These are phyloP conservation scores for Eumeta japonica DNA, from an alignment of 1,140 invertebrate genomes.

Conservation along the genomic window DNA sequence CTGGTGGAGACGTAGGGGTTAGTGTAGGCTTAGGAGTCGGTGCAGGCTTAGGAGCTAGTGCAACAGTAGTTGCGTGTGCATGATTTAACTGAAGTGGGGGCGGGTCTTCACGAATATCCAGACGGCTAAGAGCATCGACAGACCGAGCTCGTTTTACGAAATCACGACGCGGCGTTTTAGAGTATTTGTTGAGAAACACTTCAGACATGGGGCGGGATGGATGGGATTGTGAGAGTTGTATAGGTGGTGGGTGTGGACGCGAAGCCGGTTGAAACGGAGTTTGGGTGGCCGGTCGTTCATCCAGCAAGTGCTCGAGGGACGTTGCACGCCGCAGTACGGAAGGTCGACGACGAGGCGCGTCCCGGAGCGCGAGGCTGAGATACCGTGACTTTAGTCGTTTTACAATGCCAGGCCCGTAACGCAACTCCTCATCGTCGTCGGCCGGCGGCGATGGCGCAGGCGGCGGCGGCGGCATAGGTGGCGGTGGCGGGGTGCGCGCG, in stretches of 20 bases:
- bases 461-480: constrained; percentile 17
- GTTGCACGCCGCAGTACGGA: constrained; percentile 74
- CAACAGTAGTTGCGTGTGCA: too few species aligned
- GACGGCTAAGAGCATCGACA: constrained; percentile 73
- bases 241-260: constrained; percentile 28
- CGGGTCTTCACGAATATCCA: constrained; percentile 48
- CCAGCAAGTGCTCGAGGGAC: constrained; percentile 82
- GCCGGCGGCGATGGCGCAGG: constrained; percentile 25
- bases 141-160: constrained; percentile 80
- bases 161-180: constrained; percentile 58
- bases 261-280: too few species aligned
- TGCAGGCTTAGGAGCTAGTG: constrained; percentile 12
- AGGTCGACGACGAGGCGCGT: constrained; percentile 62
- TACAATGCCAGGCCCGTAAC: constrained; percentile 90
- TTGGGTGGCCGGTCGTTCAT: constrained; percentile 58
- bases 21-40: constrained; percentile 21
- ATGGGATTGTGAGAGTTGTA: too few species aligned
- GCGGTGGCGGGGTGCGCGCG: constrained; percentile 22
- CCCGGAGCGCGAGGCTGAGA: constrained; percentile 74
- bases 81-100: constrained; percentile 16
- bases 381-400: constrained; percentile 82
- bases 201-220: not conserved
- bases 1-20: constrained; percentile 31
- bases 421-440: constrained; percentile 69
- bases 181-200: too few species aligned